Base-by-base conservation (phyloP, 2,797 vertebrate genomes). In the Xenopus petersii region DNA sequence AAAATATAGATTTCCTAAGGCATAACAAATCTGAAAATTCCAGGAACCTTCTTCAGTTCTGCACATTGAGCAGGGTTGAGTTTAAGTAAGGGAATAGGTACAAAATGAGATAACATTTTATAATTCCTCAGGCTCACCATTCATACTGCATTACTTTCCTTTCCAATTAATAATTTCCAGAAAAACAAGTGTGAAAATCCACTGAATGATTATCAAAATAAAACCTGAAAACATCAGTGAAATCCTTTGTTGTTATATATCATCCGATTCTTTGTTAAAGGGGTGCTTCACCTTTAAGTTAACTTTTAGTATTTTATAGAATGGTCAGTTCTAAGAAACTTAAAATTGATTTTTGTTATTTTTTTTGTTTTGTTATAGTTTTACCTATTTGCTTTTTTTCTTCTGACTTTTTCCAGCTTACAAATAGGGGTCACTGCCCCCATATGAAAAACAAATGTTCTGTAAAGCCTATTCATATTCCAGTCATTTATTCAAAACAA, bases 1-100 rank as follows among this genome's bases (percentile, higher is more conserved):
- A 65, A 64, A 79, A 79, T 73, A 73, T 79, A 79, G 72, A 65
- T 79, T 79, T 74, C 71, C 66, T 69, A 73, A 33, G 62, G 71
- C 54, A 42, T 58, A 73, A 73, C 71, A 73, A 73, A 74, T 79
- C 71, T 64, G 72, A 60, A 64, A 48, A 68, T 78, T 73, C 59
- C n/a, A 24, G 65, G 59, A 58, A 16, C 70, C 59, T 73, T 68
- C 55, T 21, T 13, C 73, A 73, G 72, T 72, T 33, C n/a, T 67
- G 11, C 46, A 16, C 47, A 56, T 13, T 62, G 30, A 26, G 24
- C 70, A 72, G 2, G 62, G 33, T 68, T 48, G 55, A 59, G 8
- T 70, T 55, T 51, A 64, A n/a, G 59, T 30, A 60, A 78, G 49
- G 33, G 30, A 51, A 73, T 64, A 58, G 46, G 30, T 12, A 42